Evolutionary conservation across 1,140 invertebrate species (phyloP).

Genomic region (Neuroterus valhalla): DNA sequence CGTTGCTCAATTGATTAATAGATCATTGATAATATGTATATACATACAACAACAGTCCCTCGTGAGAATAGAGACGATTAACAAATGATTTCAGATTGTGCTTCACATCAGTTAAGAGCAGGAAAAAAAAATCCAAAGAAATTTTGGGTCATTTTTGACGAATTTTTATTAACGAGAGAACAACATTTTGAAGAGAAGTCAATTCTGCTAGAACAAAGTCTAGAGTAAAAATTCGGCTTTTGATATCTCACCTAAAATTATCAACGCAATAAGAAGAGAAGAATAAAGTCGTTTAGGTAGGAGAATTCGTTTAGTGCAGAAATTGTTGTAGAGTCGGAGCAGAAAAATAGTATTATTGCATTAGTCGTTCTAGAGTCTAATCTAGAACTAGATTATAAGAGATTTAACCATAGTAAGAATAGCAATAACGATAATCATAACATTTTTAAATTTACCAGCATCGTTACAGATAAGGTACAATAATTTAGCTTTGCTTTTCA

Average conservation of each 20-base stretch:
- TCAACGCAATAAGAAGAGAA: conserved; percentile 12
- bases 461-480: conserved; percentile 53
- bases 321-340: conserved; percentile 51
- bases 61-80: conserved; percentile 1
- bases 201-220: conserved; percentile 61
- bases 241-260: conserved; percentile 29
- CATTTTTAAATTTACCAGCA: conserved; percentile 58
- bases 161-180: conserved; percentile 67
- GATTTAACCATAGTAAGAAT: conserved; percentile 61
- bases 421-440: conserved; percentile 58
- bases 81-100: not conserved
- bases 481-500: conserved; percentile 48
- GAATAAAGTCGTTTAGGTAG: conserved; percentile 23
- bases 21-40: conserved; percentile 3
- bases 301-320: conserved; percentile 45
- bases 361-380: conserved; percentile 53
- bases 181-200: conserved; percentile 65
- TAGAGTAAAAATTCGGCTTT: conserved; percentile 56
- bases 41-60: conserved; percentile 33
- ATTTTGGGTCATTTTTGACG: conserved; percentile 40
- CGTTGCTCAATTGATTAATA: not conserved
- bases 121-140: conserved; percentile 53
- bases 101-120: conserved; percentile 1
- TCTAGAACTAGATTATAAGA: conserved; percentile 64
- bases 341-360: conserved; percentile 53